A percentile compares a stretch with the other conserved stretches of the same genome.
Conservation (phyloP, 2,888 invertebrate species). For the Herminia tarsipennalis region DNA sequence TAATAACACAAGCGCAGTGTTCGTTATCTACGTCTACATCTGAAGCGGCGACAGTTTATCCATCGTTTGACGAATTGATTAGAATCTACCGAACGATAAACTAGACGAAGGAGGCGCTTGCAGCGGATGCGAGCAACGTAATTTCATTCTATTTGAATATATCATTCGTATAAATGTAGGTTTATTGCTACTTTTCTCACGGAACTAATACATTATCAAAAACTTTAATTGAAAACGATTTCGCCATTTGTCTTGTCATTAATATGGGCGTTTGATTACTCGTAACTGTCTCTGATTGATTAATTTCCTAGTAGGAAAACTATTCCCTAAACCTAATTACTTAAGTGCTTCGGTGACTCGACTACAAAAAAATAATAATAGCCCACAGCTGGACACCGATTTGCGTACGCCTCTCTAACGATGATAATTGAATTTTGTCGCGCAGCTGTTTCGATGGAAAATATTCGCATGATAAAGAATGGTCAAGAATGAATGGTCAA, state of each 20-base stretch:
- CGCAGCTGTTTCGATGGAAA: conserved; percentile 62
- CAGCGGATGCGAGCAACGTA: conserved; percentile 80
- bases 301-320: conserved; percentile 51
- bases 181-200: conserved; percentile 85
- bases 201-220: conserved; percentile 83
- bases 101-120: conserved; percentile 73
- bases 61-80: conserved; percentile 79
- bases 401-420: conserved; percentile 53
- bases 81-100: conserved; percentile 69
- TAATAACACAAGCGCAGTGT: conserved; percentile 51
- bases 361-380: conserved; percentile 41
- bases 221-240: conserved; percentile 80
- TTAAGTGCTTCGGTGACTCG: conserved; percentile 22
- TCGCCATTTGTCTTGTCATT: conserved; percentile 77
- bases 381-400: conserved; percentile 50
- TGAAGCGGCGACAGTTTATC: conserved; percentile 59
- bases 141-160: conserved; percentile 83
- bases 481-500: conserved; percentile 78
- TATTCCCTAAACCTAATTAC: conserved; percentile 59
- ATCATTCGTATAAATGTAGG: conserved; percentile 82
- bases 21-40: conserved; percentile 67
- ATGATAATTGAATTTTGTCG: conserved; percentile 60
- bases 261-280: conserved; percentile 64
- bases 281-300: conserved; percentile 52
- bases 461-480: conserved; percentile 69